phyloP scores from a whole-genome alignment of 92 coral and sea anemone species.

The Porites lobata region DNA sequence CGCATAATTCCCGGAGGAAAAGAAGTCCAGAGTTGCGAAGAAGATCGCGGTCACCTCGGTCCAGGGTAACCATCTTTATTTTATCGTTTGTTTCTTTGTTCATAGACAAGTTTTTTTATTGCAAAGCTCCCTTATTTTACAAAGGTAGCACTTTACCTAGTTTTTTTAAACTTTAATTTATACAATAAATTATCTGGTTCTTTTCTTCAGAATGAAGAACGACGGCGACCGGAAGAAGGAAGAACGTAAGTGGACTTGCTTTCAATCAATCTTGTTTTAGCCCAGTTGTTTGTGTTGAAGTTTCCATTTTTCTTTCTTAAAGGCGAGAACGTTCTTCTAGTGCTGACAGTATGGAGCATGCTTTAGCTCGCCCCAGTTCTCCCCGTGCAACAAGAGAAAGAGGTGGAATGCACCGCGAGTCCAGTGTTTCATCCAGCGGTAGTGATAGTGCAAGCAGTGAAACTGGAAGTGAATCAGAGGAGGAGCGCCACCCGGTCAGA shows the following conservation, averaged over 20 bases:
- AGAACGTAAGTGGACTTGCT: slow-evolving; percentile 22
- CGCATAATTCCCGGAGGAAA: slow-evolving; percentile 21
- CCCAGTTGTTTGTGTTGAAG: neutral
- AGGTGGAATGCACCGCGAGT: slow-evolving; percentile 66
- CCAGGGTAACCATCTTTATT: slow-evolving; percentile 45
- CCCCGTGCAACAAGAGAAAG: slow-evolving; percentile 83
- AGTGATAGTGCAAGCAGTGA: slow-evolving; percentile 68
- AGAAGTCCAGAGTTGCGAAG: slow-evolving; percentile 58
- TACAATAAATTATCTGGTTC: neutral
- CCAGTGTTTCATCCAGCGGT: slow-evolving; percentile 64
- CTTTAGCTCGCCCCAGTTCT: slow-evolving; percentile 86
- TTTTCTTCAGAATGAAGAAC: slow-evolving; percentile 32
- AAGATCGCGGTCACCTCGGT: slow-evolving; percentile 70
- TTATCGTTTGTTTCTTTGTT: neutral
- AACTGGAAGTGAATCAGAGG: slow-evolving; percentile 48
- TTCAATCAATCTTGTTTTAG: neutral
- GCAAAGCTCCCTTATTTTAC: too few species aligned
- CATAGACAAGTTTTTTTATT: neutral
- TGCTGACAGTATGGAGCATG: slow-evolving; percentile 86
- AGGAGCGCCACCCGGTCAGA: slow-evolving; percentile 35
- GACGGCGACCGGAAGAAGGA: slow-evolving; percentile 40
- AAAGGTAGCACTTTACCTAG: too few species aligned
- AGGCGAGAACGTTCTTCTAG: slow-evolving; percentile 81
- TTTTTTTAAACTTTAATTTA: too few species aligned
- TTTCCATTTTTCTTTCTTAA: neutral